Percentiles rank a stretch among this genome's conserved stretches.
Evolutionary conservation across 2,797 vertebrate genomes (phyloP).

Genomic region (Alcedo atthis): DNA sequence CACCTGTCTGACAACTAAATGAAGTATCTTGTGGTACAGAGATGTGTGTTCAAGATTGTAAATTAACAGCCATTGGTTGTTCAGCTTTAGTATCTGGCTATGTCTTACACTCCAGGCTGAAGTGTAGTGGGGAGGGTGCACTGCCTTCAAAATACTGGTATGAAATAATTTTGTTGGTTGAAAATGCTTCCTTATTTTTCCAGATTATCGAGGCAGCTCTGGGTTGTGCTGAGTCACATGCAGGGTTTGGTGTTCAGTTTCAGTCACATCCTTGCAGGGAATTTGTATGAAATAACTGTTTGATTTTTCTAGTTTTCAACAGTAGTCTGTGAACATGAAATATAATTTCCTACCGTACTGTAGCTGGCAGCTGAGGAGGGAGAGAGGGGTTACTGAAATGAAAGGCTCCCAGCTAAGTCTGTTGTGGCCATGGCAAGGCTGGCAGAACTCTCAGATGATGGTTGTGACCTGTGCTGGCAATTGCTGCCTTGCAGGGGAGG

Average conservation of each 20-base stretch:
- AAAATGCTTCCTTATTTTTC: not conserved
- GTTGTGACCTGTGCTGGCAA: not conserved
- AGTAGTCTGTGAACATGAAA: not conserved
- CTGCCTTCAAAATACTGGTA: not conserved
- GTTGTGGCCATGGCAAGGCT: not conserved
- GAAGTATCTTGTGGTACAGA: not conserved
- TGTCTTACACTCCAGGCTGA: not conserved
- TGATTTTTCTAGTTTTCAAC: not conserved
- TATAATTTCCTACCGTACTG: not conserved
- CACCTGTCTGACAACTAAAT: not conserved
- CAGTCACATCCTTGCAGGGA: not conserved
- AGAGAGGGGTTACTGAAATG: not conserved
- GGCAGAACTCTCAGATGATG: not conserved
- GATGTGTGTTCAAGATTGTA: not conserved
- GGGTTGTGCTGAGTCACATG: rapidly evolving
- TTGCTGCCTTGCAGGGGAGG: not conserved
- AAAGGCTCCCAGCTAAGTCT: not conserved
- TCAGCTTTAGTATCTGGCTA: not conserved
- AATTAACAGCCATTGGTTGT: not conserved
- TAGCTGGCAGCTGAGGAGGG: not conserved
- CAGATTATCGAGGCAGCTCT: not conserved
- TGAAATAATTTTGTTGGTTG: not conserved
- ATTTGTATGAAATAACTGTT: not conserved
- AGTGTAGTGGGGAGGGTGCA: not conserved
- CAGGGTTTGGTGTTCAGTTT: not conserved